phyloP scores from a whole-genome alignment of 1,140 invertebrate genomes.

The Cherax destructor region DNA sequence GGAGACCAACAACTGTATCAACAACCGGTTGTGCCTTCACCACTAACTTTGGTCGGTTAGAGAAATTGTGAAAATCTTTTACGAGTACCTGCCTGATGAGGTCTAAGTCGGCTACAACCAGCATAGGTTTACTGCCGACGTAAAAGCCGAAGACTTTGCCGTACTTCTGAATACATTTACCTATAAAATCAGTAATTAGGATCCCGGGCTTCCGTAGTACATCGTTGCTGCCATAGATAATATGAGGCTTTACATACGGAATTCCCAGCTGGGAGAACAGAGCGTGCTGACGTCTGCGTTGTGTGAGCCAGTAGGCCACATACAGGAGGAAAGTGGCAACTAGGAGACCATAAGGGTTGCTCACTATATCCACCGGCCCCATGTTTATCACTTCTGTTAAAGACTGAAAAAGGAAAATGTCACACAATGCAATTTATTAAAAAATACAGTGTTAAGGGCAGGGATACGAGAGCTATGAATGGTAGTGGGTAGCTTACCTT shows the following conservation, averaged over 20 bases:
- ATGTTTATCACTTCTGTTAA: not conserved
- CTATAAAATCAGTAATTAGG: slow-evolving; percentile 71
- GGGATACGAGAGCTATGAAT: too few relatives aligned
- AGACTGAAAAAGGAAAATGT: too few relatives aligned
- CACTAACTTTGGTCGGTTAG: slow-evolving; percentile 73
- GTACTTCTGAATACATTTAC: slow-evolving; percentile 74
- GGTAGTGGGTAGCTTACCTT: too few relatives aligned
- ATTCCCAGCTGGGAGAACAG: slow-evolving; percentile 72
- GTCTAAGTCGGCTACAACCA: slow-evolving; percentile 75
- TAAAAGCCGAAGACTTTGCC: slow-evolving; percentile 75
- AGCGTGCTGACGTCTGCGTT: slow-evolving; percentile 34
- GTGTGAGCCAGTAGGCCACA: not conserved
- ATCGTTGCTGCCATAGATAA: slow-evolving; percentile 74
- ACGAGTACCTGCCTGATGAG: slow-evolving; percentile 75
- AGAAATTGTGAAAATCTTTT: slow-evolving; percentile 74
- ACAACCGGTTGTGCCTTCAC: slow-evolving; percentile 74
- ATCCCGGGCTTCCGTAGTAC: slow-evolving; percentile 53
- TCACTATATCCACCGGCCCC: too few relatives aligned
- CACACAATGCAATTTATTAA: too few relatives aligned
- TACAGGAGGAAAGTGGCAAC: slow-evolving; percentile 13
- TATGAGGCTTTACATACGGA: slow-evolving; percentile 74
- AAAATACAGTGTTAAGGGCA: too few relatives aligned
- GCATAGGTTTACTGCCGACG: slow-evolving; percentile 73
- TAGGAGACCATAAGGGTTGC: not conserved
- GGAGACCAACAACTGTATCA: slow-evolving; percentile 74